Evolutionary conservation across 2,113 vertebrate genomes (phyloP).

Genomic region (Promerops cafer): DNA sequence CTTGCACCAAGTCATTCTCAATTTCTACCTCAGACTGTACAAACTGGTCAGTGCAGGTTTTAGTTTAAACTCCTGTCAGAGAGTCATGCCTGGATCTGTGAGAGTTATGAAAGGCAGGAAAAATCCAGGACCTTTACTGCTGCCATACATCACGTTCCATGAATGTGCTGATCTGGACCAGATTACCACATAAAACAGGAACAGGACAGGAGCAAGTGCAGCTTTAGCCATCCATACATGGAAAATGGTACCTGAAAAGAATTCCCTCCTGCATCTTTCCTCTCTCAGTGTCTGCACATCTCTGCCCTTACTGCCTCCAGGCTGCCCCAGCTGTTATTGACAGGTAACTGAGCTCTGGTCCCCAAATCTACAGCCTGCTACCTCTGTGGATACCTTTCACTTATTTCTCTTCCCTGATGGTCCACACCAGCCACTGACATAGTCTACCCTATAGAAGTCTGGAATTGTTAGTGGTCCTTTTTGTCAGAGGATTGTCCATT

Average conservation of each 20-base stretch:
- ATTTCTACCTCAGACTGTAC: neutral
- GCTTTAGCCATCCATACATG: neutral
- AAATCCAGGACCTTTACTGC: neutral
- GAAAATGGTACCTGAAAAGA: neutral
- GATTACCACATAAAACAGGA: neutral
- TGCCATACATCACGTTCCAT: neutral
- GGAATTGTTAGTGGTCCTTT: neutral
- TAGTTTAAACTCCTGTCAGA: neutral
- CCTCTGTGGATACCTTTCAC: neutral
- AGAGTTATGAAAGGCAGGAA: neutral
- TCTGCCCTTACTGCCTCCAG: neutral
- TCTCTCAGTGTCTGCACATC: neutral
- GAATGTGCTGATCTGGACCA: neutral
- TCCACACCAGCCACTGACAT: neutral
- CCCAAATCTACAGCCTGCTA: neutral
- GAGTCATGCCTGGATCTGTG: neutral
- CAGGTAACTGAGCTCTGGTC: neutral
- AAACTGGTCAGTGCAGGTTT: neutral
- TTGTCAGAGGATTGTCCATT: neutral
- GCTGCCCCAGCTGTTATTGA: neutral
- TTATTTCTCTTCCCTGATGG: neutral
- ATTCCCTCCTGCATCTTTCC: neutral
- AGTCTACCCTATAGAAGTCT: neutral
- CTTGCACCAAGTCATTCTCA: neutral
- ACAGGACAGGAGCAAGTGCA: neutral